These are phyloP conservation scores for Oryzias javanicus DNA, from an alignment of 2,113 vertebrate genomes.

Conservation along the genomic window DNA sequence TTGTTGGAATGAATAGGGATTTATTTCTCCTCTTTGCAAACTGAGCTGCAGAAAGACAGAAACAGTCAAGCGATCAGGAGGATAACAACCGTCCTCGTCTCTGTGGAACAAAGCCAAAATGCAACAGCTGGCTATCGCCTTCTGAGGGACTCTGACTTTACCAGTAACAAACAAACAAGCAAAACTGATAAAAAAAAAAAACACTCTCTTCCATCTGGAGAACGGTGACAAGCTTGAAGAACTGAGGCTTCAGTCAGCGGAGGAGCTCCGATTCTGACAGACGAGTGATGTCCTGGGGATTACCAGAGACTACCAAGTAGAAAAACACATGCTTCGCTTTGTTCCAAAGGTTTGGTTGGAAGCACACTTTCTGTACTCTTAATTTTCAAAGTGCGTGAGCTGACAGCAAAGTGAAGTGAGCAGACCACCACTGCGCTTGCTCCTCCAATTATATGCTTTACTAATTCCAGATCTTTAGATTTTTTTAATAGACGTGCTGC, in stretches of 20 bases:
- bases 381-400: constrained; percentile 40
- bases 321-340: constrained; percentile 40
- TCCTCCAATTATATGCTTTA: constrained; percentile 15
- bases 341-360: constrained; percentile 29
- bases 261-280: constrained; percentile 66
- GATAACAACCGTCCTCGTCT: constrained; percentile 66
- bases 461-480: neutral
- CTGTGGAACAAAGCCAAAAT: constrained; percentile 76
- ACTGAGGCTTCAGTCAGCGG: constrained; percentile 53
- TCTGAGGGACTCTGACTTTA: constrained; percentile 79
- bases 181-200: constrained; percentile 53
- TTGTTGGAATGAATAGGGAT: neutral
- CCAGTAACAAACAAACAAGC: constrained; percentile 73
- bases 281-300: constrained; percentile 58
- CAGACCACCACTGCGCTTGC: constrained; percentile 24
- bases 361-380: constrained; percentile 25
- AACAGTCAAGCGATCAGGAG: constrained; percentile 58
- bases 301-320: constrained; percentile 35
- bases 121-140: constrained; percentile 80
- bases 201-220: constrained; percentile 76
- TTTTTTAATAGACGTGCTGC: too few relatives aligned
- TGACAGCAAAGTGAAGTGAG: constrained; percentile 38
- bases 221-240: constrained; percentile 68
- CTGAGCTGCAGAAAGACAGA: constrained; percentile 29
- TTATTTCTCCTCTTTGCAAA: constrained; percentile 31